Evolutionary conservation across 2,797 vertebrate species (phyloP).

Genomic region (Ibycter americanus): DNA sequence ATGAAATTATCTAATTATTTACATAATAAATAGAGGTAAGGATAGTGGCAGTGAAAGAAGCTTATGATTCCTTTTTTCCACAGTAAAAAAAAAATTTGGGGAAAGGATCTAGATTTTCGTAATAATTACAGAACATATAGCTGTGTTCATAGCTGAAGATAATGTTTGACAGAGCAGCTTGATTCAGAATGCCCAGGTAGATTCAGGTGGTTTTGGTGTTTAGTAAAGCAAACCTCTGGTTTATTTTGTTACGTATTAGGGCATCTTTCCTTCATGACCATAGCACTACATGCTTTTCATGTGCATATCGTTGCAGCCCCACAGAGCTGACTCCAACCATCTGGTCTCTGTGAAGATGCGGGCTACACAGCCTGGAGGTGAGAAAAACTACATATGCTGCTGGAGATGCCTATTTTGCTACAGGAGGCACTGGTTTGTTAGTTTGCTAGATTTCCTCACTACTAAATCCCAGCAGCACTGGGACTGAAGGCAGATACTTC

Average conservation of each 20-base stretch:
- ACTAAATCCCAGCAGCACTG: neutral
- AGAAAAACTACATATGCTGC: conserved; percentile 42
- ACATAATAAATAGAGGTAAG: neutral
- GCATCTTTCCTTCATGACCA: neutral
- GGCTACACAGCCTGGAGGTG: neutral
- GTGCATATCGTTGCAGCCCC: neutral
- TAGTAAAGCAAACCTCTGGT: neutral
- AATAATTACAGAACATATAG: neutral
- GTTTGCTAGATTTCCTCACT: neutral
- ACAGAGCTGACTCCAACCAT: conserved; percentile 24
- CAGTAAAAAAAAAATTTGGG: neutral
- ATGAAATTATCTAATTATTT: neutral
- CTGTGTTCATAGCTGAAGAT: neutral
- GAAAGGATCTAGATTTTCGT: neutral
- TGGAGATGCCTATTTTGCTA: conserved; percentile 28
- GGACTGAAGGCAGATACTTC: neutral
- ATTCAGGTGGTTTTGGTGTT: neutral
- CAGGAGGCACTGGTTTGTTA: neutral
- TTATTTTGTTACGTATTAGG: neutral
- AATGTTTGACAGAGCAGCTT: neutral
- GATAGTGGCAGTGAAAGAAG: neutral
- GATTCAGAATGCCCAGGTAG: neutral
- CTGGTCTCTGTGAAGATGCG: conserved; percentile 9
- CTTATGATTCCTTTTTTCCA: neutral
- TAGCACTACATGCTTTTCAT: neutral